Base-by-base conservation (phyloP, 2,113 vertebrate genomes). In the Rhipidura dahli region DNA sequence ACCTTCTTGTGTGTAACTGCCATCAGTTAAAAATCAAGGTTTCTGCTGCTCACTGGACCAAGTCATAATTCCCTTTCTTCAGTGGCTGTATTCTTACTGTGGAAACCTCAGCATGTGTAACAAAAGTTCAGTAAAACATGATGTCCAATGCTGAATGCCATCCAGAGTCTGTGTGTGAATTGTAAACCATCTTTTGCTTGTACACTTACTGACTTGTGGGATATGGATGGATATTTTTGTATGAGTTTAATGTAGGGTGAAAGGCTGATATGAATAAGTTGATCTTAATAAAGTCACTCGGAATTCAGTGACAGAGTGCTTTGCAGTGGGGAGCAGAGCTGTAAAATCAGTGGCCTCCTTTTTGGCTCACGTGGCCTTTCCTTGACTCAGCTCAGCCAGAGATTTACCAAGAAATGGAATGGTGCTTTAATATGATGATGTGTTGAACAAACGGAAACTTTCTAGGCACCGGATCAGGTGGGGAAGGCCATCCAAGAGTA, bases 371-470 rank as follows among this genome's bases (percentile, higher is more conserved):
- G 17, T 33, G 5, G 6, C 15, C 15, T 79, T 63, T 23, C 26
- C 49, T 47, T 39, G 33, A 4, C 40, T 60, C 17, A 22, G 59
- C 73, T 73, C 26, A 54, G 45, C 15, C 24, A 12, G 63, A 3
- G 10, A 18, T 7, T 35, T 15, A 14, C 7, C 20, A 15, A 1
- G 9, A 35, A 65, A 22, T 20, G 28, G 17, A 19, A 6, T 6
- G 31, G 26, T 15, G 49, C 37, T 79, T 39, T 23, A 15, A 49
- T 5, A 4, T 2, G 26, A 19, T 2, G 14, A 2, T 7, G 1
- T 17, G 23, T 20, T 47, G 24, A 21, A 33, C 10, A n/a, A 4
- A 19, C 2, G 12, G 47, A 50, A 39, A 2, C 27, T 64, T 79
- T 14, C 14, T 39, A 70, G 69, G 23, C 51, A 61, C 9, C 9